Percentiles rank a stretch among this genome's conserved stretches.
These are phyloP conservation scores for Tragelaphus scriptus DNA, from an alignment of 2,113 vertebrate genomes.

Conservation along the genomic window DNA sequence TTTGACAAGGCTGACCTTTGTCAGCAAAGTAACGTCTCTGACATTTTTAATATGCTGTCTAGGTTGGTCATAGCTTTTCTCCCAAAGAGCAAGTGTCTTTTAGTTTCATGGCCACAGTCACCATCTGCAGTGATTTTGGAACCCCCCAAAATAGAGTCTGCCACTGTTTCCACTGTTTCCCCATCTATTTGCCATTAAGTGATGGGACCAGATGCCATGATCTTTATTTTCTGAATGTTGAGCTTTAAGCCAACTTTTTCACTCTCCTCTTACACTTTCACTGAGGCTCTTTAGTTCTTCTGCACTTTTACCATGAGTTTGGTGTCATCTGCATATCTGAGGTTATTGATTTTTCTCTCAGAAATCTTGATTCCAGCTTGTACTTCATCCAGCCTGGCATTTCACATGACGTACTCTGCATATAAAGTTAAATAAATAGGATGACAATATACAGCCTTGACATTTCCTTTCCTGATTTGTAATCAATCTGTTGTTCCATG, in stretches of 20 bases:
- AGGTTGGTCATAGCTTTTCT: not conserved
- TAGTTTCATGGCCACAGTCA: not conserved
- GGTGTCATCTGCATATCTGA: not conserved
- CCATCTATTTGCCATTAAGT: not conserved
- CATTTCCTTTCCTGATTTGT: not conserved
- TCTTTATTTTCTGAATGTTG: not conserved
- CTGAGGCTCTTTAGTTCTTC: not conserved
- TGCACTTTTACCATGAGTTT: not conserved
- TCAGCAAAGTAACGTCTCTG: not conserved
- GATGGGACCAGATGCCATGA: not conserved
- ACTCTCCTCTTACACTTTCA: not conserved
- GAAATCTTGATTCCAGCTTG: not conserved
- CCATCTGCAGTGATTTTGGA: not conserved
- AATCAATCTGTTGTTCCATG: not conserved
- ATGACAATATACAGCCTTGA: not conserved
- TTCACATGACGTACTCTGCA: not conserved
- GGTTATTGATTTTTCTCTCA: not conserved
- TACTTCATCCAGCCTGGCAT: not conserved
- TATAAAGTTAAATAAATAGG: not conserved
- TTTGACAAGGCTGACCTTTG: not conserved
- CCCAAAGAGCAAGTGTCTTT: not conserved
- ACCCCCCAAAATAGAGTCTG: fast-evolving
- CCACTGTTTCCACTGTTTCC: not conserved
- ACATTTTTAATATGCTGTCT: not conserved
- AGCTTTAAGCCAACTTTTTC: not conserved